These are phyloP conservation scores for Caerostris extrusa DNA, from an alignment of 1,140 invertebrate genomes.

Conservation along the genomic window DNA sequence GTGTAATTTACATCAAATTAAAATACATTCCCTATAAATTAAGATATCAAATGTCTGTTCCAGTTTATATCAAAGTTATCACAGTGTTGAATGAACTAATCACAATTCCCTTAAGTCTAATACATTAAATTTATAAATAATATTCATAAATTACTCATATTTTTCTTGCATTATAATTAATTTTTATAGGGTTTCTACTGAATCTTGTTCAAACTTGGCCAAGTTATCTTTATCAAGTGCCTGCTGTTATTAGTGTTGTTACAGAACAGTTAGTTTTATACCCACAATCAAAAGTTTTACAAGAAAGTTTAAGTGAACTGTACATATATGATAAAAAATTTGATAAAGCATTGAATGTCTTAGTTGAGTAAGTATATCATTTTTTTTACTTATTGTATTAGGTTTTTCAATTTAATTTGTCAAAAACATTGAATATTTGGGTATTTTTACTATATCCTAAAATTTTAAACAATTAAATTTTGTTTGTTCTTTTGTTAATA, in stretches of 20 bases:
- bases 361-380: slow-evolving; percentile 87
- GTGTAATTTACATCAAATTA: too few relatives aligned
- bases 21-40: too few relatives aligned
- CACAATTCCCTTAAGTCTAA: too few relatives aligned
- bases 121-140: too few relatives aligned
- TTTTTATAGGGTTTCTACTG: slow-evolving; percentile 88
- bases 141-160: background rate
- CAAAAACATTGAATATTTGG: too few relatives aligned
- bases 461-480: too few relatives aligned
- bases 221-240: slow-evolving; percentile 91
- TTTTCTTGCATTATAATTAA: background rate
- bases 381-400: background rate
- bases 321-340: slow-evolving; percentile 95
- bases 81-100: too few relatives aligned
- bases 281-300: slow-evolving; percentile 85
- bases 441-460: too few relatives aligned
- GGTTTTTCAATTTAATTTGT: slow-evolving; percentile 6
- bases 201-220: slow-evolving; percentile 94
- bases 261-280: slow-evolving; percentile 86
- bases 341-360: slow-evolving; percentile 95
- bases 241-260: slow-evolving; percentile 92
- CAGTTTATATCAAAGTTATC: too few relatives aligned
- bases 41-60: too few relatives aligned
- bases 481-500: too few relatives aligned
- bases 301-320: slow-evolving; percentile 94